Conservation (phyloP, 2,113 vertebrate genomes). For the Petrocephalus microphthalmus region DNA sequence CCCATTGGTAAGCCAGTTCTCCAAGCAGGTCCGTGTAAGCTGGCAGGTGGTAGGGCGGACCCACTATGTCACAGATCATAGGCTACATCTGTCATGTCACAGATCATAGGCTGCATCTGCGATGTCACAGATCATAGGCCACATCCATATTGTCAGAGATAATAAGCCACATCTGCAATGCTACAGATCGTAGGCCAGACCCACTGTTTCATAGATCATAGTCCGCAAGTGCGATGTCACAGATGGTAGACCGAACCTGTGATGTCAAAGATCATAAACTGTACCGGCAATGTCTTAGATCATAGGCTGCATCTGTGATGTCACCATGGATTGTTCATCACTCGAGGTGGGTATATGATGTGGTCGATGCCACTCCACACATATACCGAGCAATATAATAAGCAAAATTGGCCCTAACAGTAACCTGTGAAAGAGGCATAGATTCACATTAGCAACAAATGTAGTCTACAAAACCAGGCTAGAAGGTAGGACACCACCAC, state of each 20-base stretch:
- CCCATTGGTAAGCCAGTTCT: neutral
- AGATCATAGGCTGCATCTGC: neutral
- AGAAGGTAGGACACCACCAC: neutral
- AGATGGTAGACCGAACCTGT: neutral
- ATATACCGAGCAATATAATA: neutral
- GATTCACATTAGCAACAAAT: neutral
- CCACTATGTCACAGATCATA: neutral
- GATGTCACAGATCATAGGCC: neutral
- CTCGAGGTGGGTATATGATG: conserved; percentile 94
- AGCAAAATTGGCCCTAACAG: neutral
- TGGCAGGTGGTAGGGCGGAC: neutral
- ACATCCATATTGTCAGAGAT: neutral
- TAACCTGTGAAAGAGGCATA: neutral
- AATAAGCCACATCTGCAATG: neutral
- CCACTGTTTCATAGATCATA: neutral
- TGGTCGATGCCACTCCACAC: conserved; percentile 74
- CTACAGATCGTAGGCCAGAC: neutral
- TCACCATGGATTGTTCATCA: conserved; percentile 94
- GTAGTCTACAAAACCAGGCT: neutral
- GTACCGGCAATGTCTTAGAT: no score
- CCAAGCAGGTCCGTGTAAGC: neutral
- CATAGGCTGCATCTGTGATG: neutral
- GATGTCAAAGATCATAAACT: no score
- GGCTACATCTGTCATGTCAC: neutral
- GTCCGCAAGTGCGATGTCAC: neutral